Percentiles rank a stretch among this genome's conserved stretches.
phyloP scores from a whole-genome alignment of 2,888 invertebrate genomes.

The Epiblema foenella region DNA sequence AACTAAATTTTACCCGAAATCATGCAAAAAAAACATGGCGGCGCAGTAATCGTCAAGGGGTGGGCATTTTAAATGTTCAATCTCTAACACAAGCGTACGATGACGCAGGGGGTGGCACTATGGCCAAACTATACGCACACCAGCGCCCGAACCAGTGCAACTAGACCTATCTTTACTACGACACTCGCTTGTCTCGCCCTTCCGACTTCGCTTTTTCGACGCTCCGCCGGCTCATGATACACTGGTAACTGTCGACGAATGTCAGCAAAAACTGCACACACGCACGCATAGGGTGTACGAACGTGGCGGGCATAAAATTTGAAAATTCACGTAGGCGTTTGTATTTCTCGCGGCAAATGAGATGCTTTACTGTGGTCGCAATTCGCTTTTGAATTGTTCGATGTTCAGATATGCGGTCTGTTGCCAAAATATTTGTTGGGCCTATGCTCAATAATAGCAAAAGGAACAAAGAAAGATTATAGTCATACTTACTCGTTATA shows the following conservation, averaged over 20 bases:
- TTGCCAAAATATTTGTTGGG: not conserved
- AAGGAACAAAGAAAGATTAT: not conserved
- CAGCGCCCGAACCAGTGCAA: slow-evolving; percentile 52
- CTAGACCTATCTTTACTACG: slow-evolving; percentile 51
- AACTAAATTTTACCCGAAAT: slow-evolving; percentile 41
- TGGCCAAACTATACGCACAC: slow-evolving; percentile 75
- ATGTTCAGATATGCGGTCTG: not conserved
- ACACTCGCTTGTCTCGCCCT: not conserved
- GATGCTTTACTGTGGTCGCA: slow-evolving; percentile 73
- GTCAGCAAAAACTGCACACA: slow-evolving; percentile 71
- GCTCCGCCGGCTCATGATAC: not conserved
- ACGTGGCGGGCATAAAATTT: slow-evolving; percentile 81
- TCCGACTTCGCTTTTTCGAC: not conserved
- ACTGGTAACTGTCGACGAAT: slow-evolving; percentile 47
- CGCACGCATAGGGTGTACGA: slow-evolving; percentile 50
- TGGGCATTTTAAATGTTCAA: slow-evolving; percentile 82
- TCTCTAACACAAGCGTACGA: slow-evolving; percentile 81
- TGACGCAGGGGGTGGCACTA: slow-evolving; percentile 80
- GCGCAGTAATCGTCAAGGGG: slow-evolving; percentile 78
- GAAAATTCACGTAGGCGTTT: slow-evolving; percentile 74
- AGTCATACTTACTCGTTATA: too few relatives aligned
- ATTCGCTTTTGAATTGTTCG: slow-evolving; percentile 55
- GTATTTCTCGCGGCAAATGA: slow-evolving; percentile 74
- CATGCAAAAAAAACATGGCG: slow-evolving; percentile 72
- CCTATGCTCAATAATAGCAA: not conserved